These are phyloP conservation scores for Hemiscyllium ocellatum DNA, from an alignment of 2,113 vertebrate species.

Conservation along the genomic window DNA sequence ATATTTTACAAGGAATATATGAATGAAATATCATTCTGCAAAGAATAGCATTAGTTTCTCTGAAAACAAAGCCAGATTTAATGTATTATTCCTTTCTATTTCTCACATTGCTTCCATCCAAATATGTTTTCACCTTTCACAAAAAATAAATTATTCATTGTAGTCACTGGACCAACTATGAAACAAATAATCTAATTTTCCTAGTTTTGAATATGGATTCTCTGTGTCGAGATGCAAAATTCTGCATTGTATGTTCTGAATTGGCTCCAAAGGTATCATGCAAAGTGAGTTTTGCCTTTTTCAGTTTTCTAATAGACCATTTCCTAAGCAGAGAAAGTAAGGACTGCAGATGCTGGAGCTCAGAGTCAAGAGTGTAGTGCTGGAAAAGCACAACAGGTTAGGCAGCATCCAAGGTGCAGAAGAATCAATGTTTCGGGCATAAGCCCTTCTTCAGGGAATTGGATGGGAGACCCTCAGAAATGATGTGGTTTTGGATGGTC, in stretches of 20 bases:
- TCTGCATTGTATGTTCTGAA: background rate
- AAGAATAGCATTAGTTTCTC: constrained; percentile 7
- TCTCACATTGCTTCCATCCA: background rate
- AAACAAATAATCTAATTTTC: background rate
- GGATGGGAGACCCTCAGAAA: too few relatives aligned
- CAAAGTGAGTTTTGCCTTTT: background rate
- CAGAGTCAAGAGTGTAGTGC: too few relatives aligned
- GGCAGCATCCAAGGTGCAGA: too few relatives aligned
- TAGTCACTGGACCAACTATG: background rate
- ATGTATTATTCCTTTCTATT: background rate
- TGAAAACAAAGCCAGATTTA: background rate
- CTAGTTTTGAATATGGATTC: background rate
- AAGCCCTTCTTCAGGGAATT: too few relatives aligned
- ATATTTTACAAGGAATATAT: background rate
- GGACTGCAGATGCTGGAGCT: too few relatives aligned
- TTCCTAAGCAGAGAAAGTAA: background rate
- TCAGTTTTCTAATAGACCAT: too few relatives aligned
- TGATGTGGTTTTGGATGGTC: too few relatives aligned
- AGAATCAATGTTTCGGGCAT: too few relatives aligned
- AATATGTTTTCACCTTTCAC: background rate
- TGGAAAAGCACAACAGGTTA: too few relatives aligned
- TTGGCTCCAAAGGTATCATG: background rate
- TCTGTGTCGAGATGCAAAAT: background rate
- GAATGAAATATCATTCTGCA: background rate
- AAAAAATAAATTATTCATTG: background rate